phyloP scores from a whole-genome alignment of 2,888 invertebrate genomes.

The Eupithecia insigniata region DNA sequence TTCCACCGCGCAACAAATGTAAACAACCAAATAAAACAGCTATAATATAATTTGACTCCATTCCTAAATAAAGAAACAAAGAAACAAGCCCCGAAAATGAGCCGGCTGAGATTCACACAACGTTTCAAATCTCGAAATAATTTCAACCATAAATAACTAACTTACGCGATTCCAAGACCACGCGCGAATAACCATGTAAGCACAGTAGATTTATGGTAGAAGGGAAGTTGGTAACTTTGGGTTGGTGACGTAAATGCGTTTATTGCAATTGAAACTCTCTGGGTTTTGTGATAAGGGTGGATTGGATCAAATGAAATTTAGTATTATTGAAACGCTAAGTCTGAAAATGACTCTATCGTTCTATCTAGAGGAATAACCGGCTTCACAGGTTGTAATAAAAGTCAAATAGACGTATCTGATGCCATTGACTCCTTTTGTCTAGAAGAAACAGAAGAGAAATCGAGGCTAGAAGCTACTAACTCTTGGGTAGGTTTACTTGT shows the following conservation, averaged over 20 bases:
- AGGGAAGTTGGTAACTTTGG: background rate
- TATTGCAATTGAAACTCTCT: background rate
- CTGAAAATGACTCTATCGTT: background rate
- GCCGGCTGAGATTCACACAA: conserved; percentile 11
- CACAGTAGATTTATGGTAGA: conserved; percentile 14
- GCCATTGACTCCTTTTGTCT: too few relatives aligned
- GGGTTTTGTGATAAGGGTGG: background rate
- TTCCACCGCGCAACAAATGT: background rate
- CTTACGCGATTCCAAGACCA: conserved; percentile 32
- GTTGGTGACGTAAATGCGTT: background rate
- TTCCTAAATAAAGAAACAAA: background rate
- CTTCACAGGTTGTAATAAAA: too few relatives aligned
- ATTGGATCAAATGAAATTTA: background rate
- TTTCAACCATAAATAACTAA: conserved; percentile 35
- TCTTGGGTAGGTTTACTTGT: too few relatives aligned
- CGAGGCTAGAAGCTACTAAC: too few relatives aligned
- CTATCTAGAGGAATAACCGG: too few relatives aligned
- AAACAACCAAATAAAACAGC: background rate
- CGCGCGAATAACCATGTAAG: conserved; percentile 29
- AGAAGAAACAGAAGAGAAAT: too few relatives aligned
- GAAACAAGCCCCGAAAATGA: background rate
- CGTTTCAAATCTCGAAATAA: conserved; percentile 26
- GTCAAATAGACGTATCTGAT: too few relatives aligned
- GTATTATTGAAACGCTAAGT: background rate
- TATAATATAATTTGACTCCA: background rate